A percentile compares a stretch with the other conserved stretches of the same genome.
Conservation (phyloP, 2,888 invertebrate species). For the Formica aserva region DNA sequence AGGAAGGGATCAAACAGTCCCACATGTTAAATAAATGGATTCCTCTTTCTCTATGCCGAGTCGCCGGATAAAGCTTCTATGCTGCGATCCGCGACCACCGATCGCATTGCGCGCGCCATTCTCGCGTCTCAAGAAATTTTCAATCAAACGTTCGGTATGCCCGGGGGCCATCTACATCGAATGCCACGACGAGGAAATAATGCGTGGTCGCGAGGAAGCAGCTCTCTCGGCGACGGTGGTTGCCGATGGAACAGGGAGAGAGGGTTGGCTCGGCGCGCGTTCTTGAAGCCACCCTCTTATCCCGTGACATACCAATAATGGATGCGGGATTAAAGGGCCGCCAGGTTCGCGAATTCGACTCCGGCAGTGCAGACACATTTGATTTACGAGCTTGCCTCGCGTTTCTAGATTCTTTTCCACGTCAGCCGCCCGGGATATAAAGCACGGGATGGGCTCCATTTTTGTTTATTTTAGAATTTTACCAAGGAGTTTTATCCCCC, state of each 20-base stretch:
- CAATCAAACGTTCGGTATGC: slow-evolving; percentile 85
- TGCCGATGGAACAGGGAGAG: slow-evolving; percentile 19
- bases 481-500: slow-evolving; percentile 61
- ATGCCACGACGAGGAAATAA: slow-evolving; percentile 80
- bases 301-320: slow-evolving; percentile 76
- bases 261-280: slow-evolving; percentile 47
- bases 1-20: slow-evolving; percentile 41
- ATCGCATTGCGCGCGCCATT: slow-evolving; percentile 78
- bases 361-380: slow-evolving; percentile 73
- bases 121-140: slow-evolving; percentile 84
- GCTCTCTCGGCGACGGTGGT: slow-evolving; percentile 53
- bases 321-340: slow-evolving; percentile 76
- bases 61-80: slow-evolving; percentile 60
- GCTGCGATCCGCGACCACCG: slow-evolving; percentile 53
- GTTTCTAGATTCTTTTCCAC: slow-evolving; percentile 74
- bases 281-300: slow-evolving; percentile 71
- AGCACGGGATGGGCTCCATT: slow-evolving; percentile 68
- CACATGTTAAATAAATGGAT: slow-evolving; percentile 71
- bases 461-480: slow-evolving; percentile 75
- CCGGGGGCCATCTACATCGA: slow-evolving; percentile 77
- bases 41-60: slow-evolving; percentile 51
- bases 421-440: slow-evolving; percentile 73
- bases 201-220: slow-evolving; percentile 77
- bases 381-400: slow-evolving; percentile 74
- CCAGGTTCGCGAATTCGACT: slow-evolving; percentile 74